Percentiles rank a stretch among this genome's conserved stretches.
Evolutionary conservation across 1,140 invertebrate genomes (phyloP).

Genomic region (Phymorhynchus buccinoides): DNA sequence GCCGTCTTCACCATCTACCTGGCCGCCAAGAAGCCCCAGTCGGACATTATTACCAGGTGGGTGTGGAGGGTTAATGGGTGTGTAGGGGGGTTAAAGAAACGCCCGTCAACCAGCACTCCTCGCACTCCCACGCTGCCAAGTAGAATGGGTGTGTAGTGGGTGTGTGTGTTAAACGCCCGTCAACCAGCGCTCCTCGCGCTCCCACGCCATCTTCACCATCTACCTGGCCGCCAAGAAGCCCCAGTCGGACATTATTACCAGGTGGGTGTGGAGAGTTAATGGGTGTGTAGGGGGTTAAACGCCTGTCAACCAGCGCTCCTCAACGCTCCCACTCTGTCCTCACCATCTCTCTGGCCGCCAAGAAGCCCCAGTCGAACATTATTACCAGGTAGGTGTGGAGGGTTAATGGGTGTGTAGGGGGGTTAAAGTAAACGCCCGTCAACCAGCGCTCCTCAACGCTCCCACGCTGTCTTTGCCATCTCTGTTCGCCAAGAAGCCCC

Average conservation of each 20-base stretch:
- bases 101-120: slow-evolving; percentile 74
- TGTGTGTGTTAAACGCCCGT: slow-evolving; percentile 73
- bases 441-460: slow-evolving; percentile 77
- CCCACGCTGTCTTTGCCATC: slow-evolving; percentile 82
- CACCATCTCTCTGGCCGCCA: slow-evolving; percentile 77
- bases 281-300: too few species aligned
- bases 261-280: background rate
- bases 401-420: too few species aligned
- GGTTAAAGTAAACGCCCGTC: slow-evolving; percentile 74
- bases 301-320: too few species aligned
- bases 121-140: slow-evolving; percentile 81
- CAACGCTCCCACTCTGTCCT: too few species aligned
- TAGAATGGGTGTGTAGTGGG: too few species aligned
- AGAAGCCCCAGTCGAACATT: slow-evolving; percentile 73
- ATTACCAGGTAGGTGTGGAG: slow-evolving; percentile 52
- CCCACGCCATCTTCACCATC: slow-evolving; percentile 81
- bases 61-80: background rate
- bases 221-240: slow-evolving; percentile 75
- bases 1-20: slow-evolving; percentile 81
- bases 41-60: slow-evolving; percentile 68
- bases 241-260: slow-evolving; percentile 71
- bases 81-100: too few species aligned
- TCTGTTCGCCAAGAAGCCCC: slow-evolving; percentile 74
- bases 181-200: slow-evolving; percentile 77
- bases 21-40: slow-evolving; percentile 73